A percentile compares a stretch with the other conserved stretches of the same genome.
Conservation (phyloP, 2,113 vertebrate genomes). For the Rhodinocichla rosea region DNA sequence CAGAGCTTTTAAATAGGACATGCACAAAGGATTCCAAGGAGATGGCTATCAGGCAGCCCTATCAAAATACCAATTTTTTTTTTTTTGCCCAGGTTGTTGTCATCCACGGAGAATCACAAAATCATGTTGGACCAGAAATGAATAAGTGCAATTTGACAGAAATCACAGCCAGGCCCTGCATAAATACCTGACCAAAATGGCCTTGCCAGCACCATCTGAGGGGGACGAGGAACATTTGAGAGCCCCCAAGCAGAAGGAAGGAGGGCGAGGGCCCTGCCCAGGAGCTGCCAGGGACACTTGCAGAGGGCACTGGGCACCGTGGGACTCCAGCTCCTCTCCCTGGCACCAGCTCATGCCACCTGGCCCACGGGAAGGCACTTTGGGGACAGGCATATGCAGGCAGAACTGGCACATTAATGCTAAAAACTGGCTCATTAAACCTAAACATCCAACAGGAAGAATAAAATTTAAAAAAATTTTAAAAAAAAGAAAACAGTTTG, state of each 20-base stretch:
- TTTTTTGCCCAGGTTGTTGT: background rate
- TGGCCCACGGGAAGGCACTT: background rate
- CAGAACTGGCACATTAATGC: background rate
- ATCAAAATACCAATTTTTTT: background rate
- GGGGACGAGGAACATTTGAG: background rate
- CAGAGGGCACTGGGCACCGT: background rate
- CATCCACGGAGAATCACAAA: background rate
- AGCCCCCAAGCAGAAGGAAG: background rate
- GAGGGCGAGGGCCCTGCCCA: accelerated
- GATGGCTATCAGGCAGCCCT: background rate
- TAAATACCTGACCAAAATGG: background rate
- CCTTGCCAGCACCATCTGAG: background rate
- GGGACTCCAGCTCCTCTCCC: background rate
- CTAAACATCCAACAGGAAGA: background rate
- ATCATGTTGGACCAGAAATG: background rate
- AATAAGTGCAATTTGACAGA: background rate
- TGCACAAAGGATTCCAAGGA: background rate
- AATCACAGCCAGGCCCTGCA: background rate
- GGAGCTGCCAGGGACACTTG: background rate
- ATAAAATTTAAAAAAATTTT: too few relatives aligned
- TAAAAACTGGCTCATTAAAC: background rate
- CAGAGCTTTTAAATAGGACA: conserved; percentile 40
- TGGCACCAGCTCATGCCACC: background rate
- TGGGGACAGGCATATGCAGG: background rate
- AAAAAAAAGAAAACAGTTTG: background rate